These are phyloP conservation scores for Eira barbara DNA, from an alignment of 2,113 vertebrate genomes.

Conservation along the genomic window DNA sequence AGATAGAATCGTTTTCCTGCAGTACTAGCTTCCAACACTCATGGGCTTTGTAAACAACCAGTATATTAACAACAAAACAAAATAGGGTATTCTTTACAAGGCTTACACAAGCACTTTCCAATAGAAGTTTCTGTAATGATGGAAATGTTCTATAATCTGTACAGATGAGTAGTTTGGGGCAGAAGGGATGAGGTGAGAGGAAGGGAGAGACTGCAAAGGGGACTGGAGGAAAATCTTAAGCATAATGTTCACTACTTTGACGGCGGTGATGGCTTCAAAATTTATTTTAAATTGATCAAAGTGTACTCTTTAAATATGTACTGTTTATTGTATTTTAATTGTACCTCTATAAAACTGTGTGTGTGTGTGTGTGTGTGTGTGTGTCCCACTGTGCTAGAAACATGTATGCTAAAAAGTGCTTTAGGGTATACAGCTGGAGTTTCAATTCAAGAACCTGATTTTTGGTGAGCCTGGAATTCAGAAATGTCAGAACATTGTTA, in stretches of 20 bases:
- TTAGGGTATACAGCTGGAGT: background rate
- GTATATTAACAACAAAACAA: background rate
- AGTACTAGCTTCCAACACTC: background rate
- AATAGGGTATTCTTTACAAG: background rate
- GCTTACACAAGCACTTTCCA: background rate
- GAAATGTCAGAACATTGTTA: background rate
- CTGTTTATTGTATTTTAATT: background rate
- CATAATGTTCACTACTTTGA: background rate
- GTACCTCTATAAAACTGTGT: background rate
- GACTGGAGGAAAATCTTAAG: background rate
- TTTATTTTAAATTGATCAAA: background rate
- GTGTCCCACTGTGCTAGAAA: background rate
- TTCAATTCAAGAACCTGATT: background rate
- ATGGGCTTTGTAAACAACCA: background rate
- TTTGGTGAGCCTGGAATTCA: background rate
- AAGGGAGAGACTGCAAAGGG: background rate
- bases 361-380: background rate
- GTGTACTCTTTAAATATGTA: background rate
- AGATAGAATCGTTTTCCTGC: background rate
- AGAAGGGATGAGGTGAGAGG: background rate
- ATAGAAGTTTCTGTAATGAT: background rate
- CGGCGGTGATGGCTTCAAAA: background rate
- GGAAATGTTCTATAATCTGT: background rate
- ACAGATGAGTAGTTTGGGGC: background rate
- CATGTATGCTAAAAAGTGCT: background rate